These are phyloP conservation scores for Caenorhabditis sp. DNA, from an alignment of 2,888 invertebrate genomes.

Conservation along the genomic window DNA sequence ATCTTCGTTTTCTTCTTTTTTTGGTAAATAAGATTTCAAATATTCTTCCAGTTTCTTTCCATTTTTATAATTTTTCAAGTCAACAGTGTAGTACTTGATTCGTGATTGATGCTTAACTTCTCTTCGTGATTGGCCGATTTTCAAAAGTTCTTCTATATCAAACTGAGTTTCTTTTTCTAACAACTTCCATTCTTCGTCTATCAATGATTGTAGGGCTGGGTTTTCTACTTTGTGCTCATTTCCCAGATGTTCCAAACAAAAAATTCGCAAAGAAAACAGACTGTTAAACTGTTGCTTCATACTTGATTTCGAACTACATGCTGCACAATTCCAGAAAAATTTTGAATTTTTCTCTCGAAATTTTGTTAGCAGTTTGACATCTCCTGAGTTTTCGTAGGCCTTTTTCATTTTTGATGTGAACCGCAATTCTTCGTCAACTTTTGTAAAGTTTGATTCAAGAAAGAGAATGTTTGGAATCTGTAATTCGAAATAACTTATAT, in stretches of 20 bases:
- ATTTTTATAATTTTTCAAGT: constrained; percentile 8
- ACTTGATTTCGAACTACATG: not conserved
- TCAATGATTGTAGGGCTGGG: not conserved
- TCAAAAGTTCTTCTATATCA: constrained; percentile 9
- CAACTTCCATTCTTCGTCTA: not conserved
- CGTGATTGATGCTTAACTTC: not conserved
- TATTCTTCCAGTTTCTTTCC: constrained; percentile 6
- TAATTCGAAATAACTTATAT: no score
- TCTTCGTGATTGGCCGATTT: not conserved
- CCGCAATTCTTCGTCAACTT: no score
- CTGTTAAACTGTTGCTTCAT: not conserved
- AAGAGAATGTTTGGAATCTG: no score
- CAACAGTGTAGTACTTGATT: constrained; percentile 9
- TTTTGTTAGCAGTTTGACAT: no score
- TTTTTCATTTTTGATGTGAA: no score
- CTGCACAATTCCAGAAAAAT: not conserved
- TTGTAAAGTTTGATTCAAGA: no score
- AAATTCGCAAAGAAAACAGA: not conserved
- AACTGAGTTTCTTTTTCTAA: constrained; percentile 1
- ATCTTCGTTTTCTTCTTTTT: not conserved
- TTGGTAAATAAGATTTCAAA: not conserved
- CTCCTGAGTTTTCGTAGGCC: no score
- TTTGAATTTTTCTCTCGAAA: not conserved
- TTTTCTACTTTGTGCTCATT: not conserved
- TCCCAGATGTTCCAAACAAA: not conserved